Percentiles rank a stretch among this genome's conserved stretches.
Evolutionary conservation across 2,888 invertebrate genomes (phyloP).

Genomic region (Pandemis corylana): DNA sequence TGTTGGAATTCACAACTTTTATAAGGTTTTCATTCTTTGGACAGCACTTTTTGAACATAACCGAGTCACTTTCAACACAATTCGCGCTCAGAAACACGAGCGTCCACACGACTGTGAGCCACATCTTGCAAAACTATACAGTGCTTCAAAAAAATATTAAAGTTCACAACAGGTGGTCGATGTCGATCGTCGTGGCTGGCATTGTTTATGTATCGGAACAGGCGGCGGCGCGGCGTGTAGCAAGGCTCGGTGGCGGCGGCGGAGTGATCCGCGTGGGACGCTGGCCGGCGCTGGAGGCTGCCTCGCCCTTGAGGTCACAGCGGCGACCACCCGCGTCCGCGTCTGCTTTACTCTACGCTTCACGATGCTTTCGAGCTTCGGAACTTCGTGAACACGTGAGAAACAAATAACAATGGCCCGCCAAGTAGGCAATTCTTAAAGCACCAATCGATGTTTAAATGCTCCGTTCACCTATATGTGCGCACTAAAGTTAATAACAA

Average conservation of each 20-base stretch:
- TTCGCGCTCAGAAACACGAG: slow-evolving; percentile 51
- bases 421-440: slow-evolving; percentile 7
- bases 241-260: slow-evolving; percentile 61
- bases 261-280: slow-evolving; percentile 58
- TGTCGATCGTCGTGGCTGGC: slow-evolving; percentile 64
- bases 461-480: slow-evolving; percentile 18
- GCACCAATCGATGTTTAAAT: slow-evolving; percentile 15
- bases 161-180: slow-evolving; percentile 69
- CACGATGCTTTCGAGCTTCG: slow-evolving; percentile 28
- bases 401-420: slow-evolving; percentile 23
- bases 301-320: slow-evolving; percentile 67
- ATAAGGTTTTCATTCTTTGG: slow-evolving; percentile 63
- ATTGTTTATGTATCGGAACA: slow-evolving; percentile 60
- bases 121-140: slow-evolving; percentile 57
- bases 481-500: slow-evolving; percentile 22
- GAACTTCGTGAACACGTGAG: slow-evolving; percentile 19
- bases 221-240: slow-evolving; percentile 59
- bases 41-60: slow-evolving; percentile 76
- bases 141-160: slow-evolving; percentile 45
- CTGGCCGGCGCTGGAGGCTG: slow-evolving; percentile 65
- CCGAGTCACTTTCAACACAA: slow-evolving; percentile 51
- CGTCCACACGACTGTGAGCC: slow-evolving; percentile 58
- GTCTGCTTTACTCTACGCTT: slow-evolving; percentile 15
- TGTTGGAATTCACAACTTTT: slow-evolving; percentile 57
- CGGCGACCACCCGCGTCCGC: slow-evolving; percentile 44